Conservation (phyloP, 2,797 vertebrate genomes). For the Pogonophryne albipinna region DNA sequence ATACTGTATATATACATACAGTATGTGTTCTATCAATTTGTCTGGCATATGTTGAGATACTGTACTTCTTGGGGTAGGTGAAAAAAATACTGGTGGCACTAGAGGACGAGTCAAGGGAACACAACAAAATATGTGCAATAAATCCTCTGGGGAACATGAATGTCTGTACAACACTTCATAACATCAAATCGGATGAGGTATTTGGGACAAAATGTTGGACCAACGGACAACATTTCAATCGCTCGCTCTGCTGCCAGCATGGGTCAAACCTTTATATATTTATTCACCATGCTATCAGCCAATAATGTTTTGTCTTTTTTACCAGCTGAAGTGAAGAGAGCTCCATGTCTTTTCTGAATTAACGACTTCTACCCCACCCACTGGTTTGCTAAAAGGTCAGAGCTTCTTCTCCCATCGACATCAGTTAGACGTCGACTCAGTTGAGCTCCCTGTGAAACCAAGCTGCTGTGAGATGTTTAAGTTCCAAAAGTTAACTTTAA, state of each 20-base stretch:
- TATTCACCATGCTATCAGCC: not conserved
- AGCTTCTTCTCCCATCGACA: slow-evolving; percentile 26
- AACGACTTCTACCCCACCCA: slow-evolving; percentile 20
- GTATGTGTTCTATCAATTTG: not conserved
- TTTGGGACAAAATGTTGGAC: not conserved
- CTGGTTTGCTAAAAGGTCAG: slow-evolving; percentile 52
- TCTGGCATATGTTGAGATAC: not conserved
- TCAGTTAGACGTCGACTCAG: slow-evolving; percentile 12
- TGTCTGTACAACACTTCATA: not conserved
- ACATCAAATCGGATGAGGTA: not conserved
- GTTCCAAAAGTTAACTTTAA: slow-evolving; percentile 30
- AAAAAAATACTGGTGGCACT: not conserved
- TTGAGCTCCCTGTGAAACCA: not conserved
- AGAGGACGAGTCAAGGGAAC: not conserved
- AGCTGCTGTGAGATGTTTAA: slow-evolving; percentile 28
- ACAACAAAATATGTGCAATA: not conserved
- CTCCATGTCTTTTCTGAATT: slow-evolving; percentile 31
- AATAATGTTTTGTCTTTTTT: slow-evolving; percentile 18
- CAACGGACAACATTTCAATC: not conserved
- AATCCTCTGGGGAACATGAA: not conserved
- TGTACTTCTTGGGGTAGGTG: too few relatives aligned
- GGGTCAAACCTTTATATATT: not conserved
- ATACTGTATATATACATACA: too few relatives aligned
- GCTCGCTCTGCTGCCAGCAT: not conserved
- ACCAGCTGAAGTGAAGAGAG: not conserved